Conservation (phyloP, 2,888 invertebrate genomes). For the Dryobotodes eremita region DNA sequence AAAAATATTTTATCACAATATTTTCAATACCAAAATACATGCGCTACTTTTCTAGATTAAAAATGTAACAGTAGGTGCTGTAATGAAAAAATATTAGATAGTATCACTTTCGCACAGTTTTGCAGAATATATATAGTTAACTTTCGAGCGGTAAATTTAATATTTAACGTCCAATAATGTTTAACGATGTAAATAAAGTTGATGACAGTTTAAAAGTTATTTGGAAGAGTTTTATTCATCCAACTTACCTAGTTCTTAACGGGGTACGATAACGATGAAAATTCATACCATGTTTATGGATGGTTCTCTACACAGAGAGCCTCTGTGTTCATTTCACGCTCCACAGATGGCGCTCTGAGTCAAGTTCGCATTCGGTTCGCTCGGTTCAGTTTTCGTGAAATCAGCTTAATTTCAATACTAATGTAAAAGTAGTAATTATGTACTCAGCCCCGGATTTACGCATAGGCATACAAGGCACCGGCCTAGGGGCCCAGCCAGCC, state of each 20-base stretch:
- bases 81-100: not conserved
- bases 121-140: not conserved
- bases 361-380: not conserved
- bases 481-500: no score
- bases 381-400: not conserved
- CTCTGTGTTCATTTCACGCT: not conserved
- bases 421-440: not conserved
- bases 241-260: not conserved
- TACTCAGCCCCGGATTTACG: no score
- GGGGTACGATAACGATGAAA: not conserved
- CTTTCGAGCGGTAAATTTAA: slow-evolving; percentile 7
- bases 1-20: no score
- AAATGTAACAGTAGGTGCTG: not conserved
- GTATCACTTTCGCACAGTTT: not conserved
- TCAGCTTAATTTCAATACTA: slow-evolving; percentile 6
- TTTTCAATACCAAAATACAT: not conserved
- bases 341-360: slow-evolving; percentile 39
- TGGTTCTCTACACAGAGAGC: not conserved
- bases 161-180: not conserved
- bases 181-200: not conserved
- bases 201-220: not conserved
- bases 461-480: no score
- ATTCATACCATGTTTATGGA: not conserved
- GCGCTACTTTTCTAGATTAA: not conserved
- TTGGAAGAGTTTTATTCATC: not conserved